These are phyloP conservation scores for Mionectes macconnelli DNA, from an alignment of 2,113 vertebrate species.

Conservation along the genomic window DNA sequence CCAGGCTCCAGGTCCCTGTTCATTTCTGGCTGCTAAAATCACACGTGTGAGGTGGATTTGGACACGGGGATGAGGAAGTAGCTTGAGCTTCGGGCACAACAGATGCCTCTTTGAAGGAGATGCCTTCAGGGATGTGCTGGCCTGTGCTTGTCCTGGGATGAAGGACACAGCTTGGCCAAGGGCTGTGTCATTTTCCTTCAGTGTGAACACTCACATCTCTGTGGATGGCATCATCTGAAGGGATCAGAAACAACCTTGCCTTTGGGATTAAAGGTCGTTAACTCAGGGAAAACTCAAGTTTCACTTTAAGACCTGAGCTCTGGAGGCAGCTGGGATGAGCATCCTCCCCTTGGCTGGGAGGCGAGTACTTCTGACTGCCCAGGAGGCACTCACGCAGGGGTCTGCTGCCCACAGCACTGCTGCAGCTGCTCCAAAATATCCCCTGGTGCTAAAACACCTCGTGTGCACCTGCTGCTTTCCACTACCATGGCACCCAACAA, in stretches of 20 bases:
- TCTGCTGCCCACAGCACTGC: not conserved
- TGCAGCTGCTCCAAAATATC: not conserved
- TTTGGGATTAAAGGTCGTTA: not conserved
- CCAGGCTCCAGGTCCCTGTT: not conserved
- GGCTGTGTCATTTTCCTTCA: not conserved
- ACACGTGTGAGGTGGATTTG: not conserved
- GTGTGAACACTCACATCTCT: accelerated
- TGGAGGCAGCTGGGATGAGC: not conserved
- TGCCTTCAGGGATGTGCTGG: slow-evolving; percentile 18
- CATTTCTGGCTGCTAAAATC: not conserved
- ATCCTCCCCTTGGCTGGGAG: not conserved
- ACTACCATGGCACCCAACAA: accelerated
- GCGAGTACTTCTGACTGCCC: accelerated
- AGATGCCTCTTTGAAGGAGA: slow-evolving; percentile 30
- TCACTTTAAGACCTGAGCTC: not conserved
- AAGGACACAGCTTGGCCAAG: not conserved
- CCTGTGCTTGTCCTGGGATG: not conserved
- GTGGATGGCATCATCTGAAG: accelerated
- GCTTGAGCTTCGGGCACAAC: not conserved
- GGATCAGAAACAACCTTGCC: not conserved
- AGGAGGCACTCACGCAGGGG: not conserved
- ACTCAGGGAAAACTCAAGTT: not conserved
- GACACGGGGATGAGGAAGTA: not conserved
- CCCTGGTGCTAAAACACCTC: not conserved
- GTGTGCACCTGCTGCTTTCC: not conserved